These are phyloP conservation scores for Eublepharis macularius DNA, from an alignment of 2,113 vertebrate genomes.

Conservation along the genomic window DNA sequence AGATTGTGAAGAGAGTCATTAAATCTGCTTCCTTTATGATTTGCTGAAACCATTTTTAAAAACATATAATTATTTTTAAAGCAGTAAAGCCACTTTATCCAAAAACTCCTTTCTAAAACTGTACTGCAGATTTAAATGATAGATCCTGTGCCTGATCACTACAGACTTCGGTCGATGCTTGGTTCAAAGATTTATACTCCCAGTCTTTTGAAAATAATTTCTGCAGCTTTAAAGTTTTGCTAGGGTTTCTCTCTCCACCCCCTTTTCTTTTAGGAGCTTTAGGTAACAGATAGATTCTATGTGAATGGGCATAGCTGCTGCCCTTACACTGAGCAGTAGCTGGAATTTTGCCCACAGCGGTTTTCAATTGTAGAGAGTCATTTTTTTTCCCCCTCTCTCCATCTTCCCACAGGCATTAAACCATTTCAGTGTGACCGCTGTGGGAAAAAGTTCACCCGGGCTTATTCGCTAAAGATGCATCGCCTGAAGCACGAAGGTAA, in stretches of 20 bases:
- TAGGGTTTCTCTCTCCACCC: neutral
- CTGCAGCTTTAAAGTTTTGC: neutral
- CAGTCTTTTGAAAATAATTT: neutral
- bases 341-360: accelerated
- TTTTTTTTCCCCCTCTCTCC: neutral
- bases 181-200: neutral
- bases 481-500: constrained; percentile 99
- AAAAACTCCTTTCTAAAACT: neutral
- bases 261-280: neutral
- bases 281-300: accelerated
- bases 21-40: neutral
- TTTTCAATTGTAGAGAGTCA: neutral
- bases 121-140: accelerated
- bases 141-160: accelerated
- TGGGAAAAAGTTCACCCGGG: constrained; percentile 99
- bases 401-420: constrained; percentile 91
- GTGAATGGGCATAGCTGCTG: neutral
- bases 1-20: neutral
- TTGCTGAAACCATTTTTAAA: neutral
- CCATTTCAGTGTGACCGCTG: constrained; percentile 99
- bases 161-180: neutral
- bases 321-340: neutral
- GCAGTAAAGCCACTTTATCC: neutral
- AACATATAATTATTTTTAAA: neutral
- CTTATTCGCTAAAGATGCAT: constrained; percentile 99